phyloP scores from a whole-genome alignment of 2,113 vertebrate genomes.

The Rhinogobius similis region DNA sequence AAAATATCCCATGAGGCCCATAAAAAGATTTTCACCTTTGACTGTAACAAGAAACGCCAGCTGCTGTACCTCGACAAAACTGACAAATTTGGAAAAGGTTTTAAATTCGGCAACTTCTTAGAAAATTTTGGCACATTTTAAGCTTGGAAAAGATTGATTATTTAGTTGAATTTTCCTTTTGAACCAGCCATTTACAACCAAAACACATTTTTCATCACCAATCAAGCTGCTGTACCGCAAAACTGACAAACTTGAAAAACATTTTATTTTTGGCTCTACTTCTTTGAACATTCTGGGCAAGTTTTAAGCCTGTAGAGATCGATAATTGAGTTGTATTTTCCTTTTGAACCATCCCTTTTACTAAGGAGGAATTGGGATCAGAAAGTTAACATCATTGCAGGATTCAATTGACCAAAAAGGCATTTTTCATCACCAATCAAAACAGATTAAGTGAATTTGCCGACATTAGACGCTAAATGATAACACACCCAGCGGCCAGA shows the following conservation, averaged over 20 bases:
- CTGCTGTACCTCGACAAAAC: background rate
- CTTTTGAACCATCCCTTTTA: no score
- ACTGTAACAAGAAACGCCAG: background rate
- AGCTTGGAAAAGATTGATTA: background rate
- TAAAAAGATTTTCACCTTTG: constrained; percentile 2
- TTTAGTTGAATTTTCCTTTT: no score
- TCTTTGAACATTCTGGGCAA: no score
- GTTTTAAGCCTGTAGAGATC: no score
- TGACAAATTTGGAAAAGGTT: background rate
- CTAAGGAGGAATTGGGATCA: no score
- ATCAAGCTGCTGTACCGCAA: no score
- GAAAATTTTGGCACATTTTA: background rate
- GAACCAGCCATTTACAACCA: no score
- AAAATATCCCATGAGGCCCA: background rate
- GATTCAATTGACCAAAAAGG: background rate
- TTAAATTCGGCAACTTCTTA: background rate
- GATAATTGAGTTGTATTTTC: no score
- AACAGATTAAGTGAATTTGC: background rate
- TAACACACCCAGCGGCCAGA: background rate
- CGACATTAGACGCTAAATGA: background rate
- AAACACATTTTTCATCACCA: no score
- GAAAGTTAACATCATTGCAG: background rate
- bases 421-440: background rate
- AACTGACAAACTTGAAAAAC: no score
- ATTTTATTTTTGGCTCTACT: no score